Evolutionary conservation across 2,888 invertebrate species (phyloP).

Genomic region (Archaeoteleia sp.): DNA sequence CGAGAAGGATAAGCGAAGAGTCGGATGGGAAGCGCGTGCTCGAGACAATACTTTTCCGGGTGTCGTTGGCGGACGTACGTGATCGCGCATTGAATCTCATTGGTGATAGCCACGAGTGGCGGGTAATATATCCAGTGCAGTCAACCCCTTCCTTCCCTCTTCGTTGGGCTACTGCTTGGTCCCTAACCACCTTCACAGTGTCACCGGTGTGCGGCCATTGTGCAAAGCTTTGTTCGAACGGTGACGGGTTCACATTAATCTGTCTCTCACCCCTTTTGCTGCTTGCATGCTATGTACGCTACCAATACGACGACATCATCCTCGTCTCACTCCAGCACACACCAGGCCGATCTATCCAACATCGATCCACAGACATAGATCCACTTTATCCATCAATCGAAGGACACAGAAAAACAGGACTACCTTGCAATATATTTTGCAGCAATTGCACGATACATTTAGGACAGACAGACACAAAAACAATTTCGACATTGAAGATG

Average conservation of each 20-base stretch:
- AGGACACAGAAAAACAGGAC: constrained; percentile 20
- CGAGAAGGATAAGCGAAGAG: constrained; percentile 30
- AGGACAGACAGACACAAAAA: constrained; percentile 12
- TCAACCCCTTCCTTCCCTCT: constrained; percentile 60
- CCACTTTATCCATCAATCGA: constrained; percentile 48
- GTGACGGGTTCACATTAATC: constrained; percentile 73
- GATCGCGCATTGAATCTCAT: constrained; percentile 70
- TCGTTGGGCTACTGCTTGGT: constrained; percentile 25
- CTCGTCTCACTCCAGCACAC: constrained; percentile 48
- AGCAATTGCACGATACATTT: constrained; percentile 9
- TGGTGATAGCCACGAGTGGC: constrained; percentile 68
- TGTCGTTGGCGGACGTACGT: constrained; percentile 58
- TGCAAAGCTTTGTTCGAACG: constrained; percentile 72
- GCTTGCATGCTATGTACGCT: constrained; percentile 59
- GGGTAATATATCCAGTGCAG: constrained; percentile 69
- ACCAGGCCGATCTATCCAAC: constrained; percentile 45
- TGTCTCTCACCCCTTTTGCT: constrained; percentile 67
- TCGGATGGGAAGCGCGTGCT: constrained; percentile 30
- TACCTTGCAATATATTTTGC: constrained; percentile 11
- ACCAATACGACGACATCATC: constrained; percentile 55
- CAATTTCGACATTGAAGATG: constrained; percentile 3
- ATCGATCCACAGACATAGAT: constrained; percentile 49
- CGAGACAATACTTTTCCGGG: constrained; percentile 61
- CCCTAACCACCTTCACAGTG: constrained; percentile 61
- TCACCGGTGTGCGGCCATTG: constrained; percentile 69